phyloP scores from a whole-genome alignment of 2,888 invertebrate species.

The Parnassius glacialis region DNA sequence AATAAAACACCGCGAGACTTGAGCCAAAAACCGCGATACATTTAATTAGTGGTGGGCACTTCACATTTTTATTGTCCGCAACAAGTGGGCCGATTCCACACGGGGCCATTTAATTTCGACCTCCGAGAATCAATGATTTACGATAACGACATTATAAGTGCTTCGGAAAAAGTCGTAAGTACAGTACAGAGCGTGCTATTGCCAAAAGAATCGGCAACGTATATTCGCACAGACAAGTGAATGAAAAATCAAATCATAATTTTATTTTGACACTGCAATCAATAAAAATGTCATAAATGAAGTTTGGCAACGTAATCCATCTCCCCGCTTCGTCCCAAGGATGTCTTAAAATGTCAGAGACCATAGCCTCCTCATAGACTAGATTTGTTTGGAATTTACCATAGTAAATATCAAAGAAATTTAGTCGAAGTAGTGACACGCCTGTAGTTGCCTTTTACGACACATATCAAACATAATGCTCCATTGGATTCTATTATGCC shows the following conservation, averaged over 20 bases:
- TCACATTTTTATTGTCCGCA: slow-evolving; percentile 32
- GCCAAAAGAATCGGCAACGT: slow-evolving; percentile 71
- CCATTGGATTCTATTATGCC: too few species aligned
- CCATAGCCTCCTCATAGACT: too few species aligned
- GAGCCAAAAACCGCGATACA: slow-evolving; percentile 22
- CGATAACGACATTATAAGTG: slow-evolving; percentile 61
- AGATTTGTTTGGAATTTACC: too few species aligned
- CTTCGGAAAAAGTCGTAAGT: slow-evolving; percentile 62
- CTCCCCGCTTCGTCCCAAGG: too few species aligned
- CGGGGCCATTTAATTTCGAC: slow-evolving; percentile 30
- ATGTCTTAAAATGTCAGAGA: too few species aligned
- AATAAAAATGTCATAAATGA: too few species aligned
- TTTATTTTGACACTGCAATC: too few species aligned
- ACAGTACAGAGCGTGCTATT: slow-evolving; percentile 52
- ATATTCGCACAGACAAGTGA: slow-evolving; percentile 38
- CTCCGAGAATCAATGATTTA: slow-evolving; percentile 57
- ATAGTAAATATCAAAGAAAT: too few species aligned
- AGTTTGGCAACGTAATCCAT: too few species aligned
- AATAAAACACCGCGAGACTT: slow-evolving; percentile 9
- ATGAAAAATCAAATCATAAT: background rate
- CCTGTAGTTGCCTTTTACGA: too few species aligned
- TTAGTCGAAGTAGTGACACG: too few species aligned
- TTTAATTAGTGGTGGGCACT: slow-evolving; percentile 27
- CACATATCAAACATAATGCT: too few species aligned
- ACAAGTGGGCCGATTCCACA: slow-evolving; percentile 32